Percentiles rank a stretch among this genome's conserved stretches.
phyloP scores from a whole-genome alignment of 2,888 invertebrate genomes.

The Stictocephala bisonia region DNA sequence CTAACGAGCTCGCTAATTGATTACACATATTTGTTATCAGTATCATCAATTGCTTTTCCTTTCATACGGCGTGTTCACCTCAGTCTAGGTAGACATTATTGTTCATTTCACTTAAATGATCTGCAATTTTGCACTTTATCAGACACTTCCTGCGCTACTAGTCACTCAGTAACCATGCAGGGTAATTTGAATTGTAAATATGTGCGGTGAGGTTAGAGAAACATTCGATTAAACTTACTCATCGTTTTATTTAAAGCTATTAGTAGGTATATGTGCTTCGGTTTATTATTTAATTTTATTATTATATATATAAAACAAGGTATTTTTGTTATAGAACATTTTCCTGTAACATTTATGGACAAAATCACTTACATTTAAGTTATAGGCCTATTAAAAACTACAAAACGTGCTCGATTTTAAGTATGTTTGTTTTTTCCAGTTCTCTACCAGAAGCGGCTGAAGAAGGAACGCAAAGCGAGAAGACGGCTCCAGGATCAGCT shows the following conservation, averaged over 20 bases:
- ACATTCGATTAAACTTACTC: no score
- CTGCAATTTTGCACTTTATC: conserved; percentile 25
- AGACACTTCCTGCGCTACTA: conserved; percentile 20
- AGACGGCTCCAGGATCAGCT: conserved; percentile 88
- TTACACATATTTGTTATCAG: conserved; percentile 21
- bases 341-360: background rate
- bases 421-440: conserved; percentile 72
- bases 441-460: conserved; percentile 88
- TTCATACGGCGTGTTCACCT: background rate
- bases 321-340: background rate
- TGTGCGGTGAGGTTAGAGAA: no score
- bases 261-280: no score
- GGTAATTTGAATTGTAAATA: no score
- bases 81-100: background rate
- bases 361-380: background rate
- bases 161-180: no score
- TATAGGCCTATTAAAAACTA: no score
- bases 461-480: conserved; percentile 86
- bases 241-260: no score
- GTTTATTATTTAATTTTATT: background rate
- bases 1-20: background rate
- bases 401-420: no score
- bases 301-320: background rate
- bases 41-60: background rate
- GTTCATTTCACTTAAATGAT: conserved; percentile 1